phyloP scores from a whole-genome alignment of 2,888 invertebrate species.

The Pantelozetes paolii region DNA sequence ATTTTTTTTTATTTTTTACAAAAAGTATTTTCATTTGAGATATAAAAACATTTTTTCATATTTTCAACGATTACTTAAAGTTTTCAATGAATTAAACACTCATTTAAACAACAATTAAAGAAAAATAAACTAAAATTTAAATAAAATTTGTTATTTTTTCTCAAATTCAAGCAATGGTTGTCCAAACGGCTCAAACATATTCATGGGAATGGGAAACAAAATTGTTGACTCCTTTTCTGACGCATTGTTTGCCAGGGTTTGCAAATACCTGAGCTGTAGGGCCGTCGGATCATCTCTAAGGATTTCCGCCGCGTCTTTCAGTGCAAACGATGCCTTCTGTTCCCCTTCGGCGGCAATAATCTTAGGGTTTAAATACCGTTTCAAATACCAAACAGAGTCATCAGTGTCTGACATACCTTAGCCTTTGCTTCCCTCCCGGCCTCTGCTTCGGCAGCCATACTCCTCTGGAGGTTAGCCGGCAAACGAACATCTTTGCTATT shows the following conservation, averaged over 20 bases:
- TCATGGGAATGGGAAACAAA: constrained; percentile 65
- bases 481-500: constrained; percentile 70
- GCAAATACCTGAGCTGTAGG: constrained; percentile 63
- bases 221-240: constrained; percentile 93
- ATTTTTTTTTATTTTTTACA: no score
- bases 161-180: no score
- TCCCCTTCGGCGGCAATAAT: constrained; percentile 96
- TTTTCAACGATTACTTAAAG: no score
- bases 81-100: no score
- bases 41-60: no score
- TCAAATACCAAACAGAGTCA: no score
- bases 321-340: constrained; percentile 74
- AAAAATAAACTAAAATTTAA: no score
- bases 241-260: constrained; percentile 83
- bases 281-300: constrained; percentile 51
- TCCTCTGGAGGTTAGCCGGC: constrained; percentile 69
- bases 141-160: no score
- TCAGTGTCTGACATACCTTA: constrained; percentile 62
- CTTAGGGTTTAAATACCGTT: no score
- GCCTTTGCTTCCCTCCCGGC: constrained; percentile 72
- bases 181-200: constrained; percentile 24
- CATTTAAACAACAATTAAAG: no score
- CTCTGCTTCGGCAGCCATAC: constrained; percentile 81
- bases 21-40: no score
- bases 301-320: constrained; percentile 56